Percentiles rank a stretch among this genome's conserved stretches.
Evolutionary conservation across 1,140 invertebrate genomes (phyloP).

Genomic region (Hycleus phaleratus): DNA sequence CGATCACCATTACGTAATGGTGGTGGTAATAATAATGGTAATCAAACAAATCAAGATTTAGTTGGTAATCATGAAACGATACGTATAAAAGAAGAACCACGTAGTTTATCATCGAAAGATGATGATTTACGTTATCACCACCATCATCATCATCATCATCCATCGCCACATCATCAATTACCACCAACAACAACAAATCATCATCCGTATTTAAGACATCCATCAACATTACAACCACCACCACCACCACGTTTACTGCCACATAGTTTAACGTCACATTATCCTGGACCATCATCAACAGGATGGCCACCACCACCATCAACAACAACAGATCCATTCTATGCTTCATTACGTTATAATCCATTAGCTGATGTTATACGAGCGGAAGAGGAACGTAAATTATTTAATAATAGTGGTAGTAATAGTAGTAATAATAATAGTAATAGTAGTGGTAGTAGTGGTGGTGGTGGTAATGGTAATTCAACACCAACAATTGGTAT

Average conservation of each 20-base stretch:
- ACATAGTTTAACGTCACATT: slow-evolving; percentile 46
- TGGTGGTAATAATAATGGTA: too few species aligned
- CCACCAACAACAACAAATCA: too few species aligned
- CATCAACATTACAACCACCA: slow-evolving; percentile 47
- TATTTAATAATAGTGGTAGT: slow-evolving; percentile 57
- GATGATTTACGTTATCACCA: slow-evolving; percentile 40
- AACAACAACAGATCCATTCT: slow-evolving; percentile 44
- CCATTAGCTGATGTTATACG: slow-evolving; percentile 65
- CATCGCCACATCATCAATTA: slow-evolving; percentile 38
- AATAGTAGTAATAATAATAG: slow-evolving; percentile 11
- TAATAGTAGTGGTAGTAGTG: too few species aligned
- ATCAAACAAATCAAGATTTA: slow-evolving; percentile 35
- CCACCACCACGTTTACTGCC: slow-evolving; percentile 43
- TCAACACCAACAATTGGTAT: too few species aligned
- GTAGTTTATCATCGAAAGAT: slow-evolving; percentile 43
- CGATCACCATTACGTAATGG: slow-evolving; percentile 65
- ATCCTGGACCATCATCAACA: slow-evolving; percentile 46
- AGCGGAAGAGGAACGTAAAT: slow-evolving; percentile 61
- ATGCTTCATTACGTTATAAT: slow-evolving; percentile 54
- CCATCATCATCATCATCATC: too few species aligned
- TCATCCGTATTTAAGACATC: slow-evolving; percentile 44
- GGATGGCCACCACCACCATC: slow-evolving; percentile 55
- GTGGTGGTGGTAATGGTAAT: too few species aligned
- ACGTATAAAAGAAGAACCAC: slow-evolving; percentile 56
- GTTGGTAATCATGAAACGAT: slow-evolving; percentile 33